phyloP scores from a whole-genome alignment of 2,888 invertebrate genomes.

The Dynastes grantii region DNA sequence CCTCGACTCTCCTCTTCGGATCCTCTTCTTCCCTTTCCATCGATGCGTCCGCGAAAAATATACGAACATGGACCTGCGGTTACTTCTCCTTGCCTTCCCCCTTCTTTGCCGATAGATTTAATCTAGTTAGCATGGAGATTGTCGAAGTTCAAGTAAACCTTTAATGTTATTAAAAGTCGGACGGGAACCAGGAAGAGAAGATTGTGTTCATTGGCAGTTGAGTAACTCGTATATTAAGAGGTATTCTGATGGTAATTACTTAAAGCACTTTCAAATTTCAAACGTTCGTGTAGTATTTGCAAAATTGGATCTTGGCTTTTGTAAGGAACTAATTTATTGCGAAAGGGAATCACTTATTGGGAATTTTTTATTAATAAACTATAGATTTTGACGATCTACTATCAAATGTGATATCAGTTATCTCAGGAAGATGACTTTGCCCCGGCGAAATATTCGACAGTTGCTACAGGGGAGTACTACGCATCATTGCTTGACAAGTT shows the following conservation, averaged over 20 bases:
- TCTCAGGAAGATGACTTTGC: too few relatives aligned
- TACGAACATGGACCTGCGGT: conserved; percentile 15
- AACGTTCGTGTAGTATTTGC: too few relatives aligned
- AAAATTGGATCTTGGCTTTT: too few relatives aligned
- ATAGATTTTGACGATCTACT: too few relatives aligned
- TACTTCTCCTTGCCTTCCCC: not conserved
- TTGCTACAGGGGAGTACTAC: too few relatives aligned
- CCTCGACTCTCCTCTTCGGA: not conserved
- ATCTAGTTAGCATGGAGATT: conserved; percentile 35
- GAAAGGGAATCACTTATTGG: too few relatives aligned
- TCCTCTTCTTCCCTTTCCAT: not conserved
- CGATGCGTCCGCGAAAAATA: conserved; percentile 10
- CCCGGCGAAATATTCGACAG: too few relatives aligned
- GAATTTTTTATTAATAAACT: too few relatives aligned
- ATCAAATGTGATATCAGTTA: too few relatives aligned
- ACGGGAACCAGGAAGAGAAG: not conserved
- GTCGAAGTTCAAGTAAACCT: conserved; percentile 35
- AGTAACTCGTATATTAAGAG: conserved; percentile 7
- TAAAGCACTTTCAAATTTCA: too few relatives aligned
- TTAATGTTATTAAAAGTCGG: conserved; percentile 32
- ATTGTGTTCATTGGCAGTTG: not conserved
- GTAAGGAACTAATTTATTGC: too few relatives aligned
- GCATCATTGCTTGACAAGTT: too few relatives aligned
- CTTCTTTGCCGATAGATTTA: conserved; percentile 26
- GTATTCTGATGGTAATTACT: not conserved